phyloP scores from a whole-genome alignment of 2,113 vertebrate species.

The Cavia porcellus region DNA sequence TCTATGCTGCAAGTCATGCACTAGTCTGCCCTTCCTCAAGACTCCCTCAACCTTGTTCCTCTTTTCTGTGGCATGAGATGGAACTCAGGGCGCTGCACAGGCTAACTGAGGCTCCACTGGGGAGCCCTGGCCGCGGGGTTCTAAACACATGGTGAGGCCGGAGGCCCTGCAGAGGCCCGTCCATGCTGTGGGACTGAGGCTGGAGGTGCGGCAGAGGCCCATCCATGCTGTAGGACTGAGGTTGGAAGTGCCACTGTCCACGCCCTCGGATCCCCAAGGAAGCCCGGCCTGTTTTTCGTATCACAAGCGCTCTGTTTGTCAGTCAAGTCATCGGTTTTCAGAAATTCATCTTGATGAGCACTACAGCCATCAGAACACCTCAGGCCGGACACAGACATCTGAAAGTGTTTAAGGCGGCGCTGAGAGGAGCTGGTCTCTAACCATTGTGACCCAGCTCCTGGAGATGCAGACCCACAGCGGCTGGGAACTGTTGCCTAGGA shows the following conservation, averaged over 20 bases:
- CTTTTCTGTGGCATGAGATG: not conserved
- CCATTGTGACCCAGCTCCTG: not conserved
- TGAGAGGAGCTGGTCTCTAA: slow-evolving; percentile 34
- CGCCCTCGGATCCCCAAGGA: not conserved
- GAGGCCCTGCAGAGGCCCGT: not conserved
- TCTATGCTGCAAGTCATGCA: not conserved
- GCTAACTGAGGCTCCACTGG: not conserved
- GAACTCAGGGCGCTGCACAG: not conserved
- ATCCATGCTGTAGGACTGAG: too few species aligned
- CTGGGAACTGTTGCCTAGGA: not conserved
- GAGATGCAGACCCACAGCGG: not conserved
- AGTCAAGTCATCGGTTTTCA: not conserved
- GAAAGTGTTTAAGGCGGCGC: not conserved
- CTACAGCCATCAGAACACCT: not conserved
- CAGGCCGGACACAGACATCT: not conserved
- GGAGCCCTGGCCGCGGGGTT: not conserved
- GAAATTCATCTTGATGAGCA: not conserved
- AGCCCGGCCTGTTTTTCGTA: not conserved
- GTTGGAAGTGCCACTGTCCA: too few species aligned
- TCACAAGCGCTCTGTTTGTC: not conserved
- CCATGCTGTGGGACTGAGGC: not conserved
- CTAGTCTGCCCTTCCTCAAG: slow-evolving; percentile 24
- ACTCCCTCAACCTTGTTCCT: not conserved
- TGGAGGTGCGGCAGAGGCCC: too few species aligned
- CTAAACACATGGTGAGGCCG: not conserved